Evolutionary conservation across 2,113 vertebrate species (phyloP), one percentile per base, ranked within the genome.

Genomic region (Cynocephalus volans): DNA sequence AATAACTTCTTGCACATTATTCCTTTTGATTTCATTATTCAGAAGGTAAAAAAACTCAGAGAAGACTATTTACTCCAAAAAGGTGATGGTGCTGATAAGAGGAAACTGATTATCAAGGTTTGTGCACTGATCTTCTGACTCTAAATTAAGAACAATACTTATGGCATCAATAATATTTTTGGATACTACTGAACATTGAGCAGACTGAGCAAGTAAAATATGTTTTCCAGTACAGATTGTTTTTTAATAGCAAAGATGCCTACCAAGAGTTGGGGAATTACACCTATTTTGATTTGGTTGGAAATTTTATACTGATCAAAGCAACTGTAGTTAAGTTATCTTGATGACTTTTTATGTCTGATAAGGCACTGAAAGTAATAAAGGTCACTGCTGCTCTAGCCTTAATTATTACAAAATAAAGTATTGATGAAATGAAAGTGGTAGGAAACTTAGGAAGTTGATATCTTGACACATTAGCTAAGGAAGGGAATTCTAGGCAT

Each of bases 111-210:
- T 62, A 54, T 41, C 15, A 58, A 72, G 15, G 26, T 28, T 84
- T 79, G 8, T 67, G 56, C 41, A 15, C 10, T n/a, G 26, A n/a
- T 83, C 41, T 73, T 31, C 70, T 84, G 65, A 89, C 12, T 86
- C n/a, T 62, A 64, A 77, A 89, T 67, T 21, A 73, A 84, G 18
- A 77, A 80, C 6, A 76, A 41, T n/a, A 56, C 21, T 26, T 82
- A 83, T 45, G 79, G 88, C n/a, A 94, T 52, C 12, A 58, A 91
- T 56, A 83, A 64, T 83, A 92, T n/a, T 52, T 84, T 82, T 76
- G 33, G 24, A 28, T 54, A 24, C 33, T 48, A 24, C 15, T 72
- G 50, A 45, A 24, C 24, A 45, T 17, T 11, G 18, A 73, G 1
- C n/a, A 87, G 28, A 65, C 33, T 84, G 48, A 79, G 28, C 19